Base-by-base conservation (phyloP, 2,888 invertebrate genomes). In the Conchocele bisecta region DNA sequence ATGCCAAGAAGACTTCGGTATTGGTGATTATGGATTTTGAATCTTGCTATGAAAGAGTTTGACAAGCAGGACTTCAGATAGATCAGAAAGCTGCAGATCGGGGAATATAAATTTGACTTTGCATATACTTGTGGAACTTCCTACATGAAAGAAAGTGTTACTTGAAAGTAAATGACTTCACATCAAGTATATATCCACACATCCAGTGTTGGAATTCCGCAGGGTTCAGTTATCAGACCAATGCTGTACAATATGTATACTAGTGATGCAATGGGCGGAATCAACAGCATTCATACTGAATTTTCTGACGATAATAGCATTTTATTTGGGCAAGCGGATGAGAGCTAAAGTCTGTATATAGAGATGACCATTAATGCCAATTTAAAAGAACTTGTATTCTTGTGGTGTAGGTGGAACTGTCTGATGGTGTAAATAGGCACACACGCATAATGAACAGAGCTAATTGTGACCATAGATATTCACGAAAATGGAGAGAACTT, bases 181-280 rank as follows among this genome's bases (percentile, higher is more conserved):
- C n/a, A n/a, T n/a, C n/a, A 7, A 22, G 11, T 54, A 15, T 11
- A 53, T n/a, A n/a, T n/a, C 3, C 13, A 3, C 7, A 53, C 24
- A 13, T 53, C 53, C 31, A 9, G 17, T 11, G 22, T 20, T 42
- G 20, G 13, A 50, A 3, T 60, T 48, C n/a, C n/a, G n/a, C n/a
- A n/a, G n/a, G n/a, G n/a, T n/a, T n/a, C n/a, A n/a, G n/a, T n/a
- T n/a, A n/a, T n/a, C n/a, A n/a, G n/a, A n/a, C n/a, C n/a, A n/a
- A n/a, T n/a, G n/a, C n/a, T n/a, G n/a, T n/a, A n/a, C 33, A 60
- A 60, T 24, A 9, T 60, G 7, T 48, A 60, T 24, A 50, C 60
- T 11, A 37, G 26, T 50, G 60, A 60, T 22, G 6, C n/a, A 7
- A 28, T 58, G 58, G n/a, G 20, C 7, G 15, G 26, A n/a, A 46